These are phyloP conservation scores for Trachelus tabidus DNA, from an alignment of 2,888 invertebrate species.

Conservation along the genomic window DNA sequence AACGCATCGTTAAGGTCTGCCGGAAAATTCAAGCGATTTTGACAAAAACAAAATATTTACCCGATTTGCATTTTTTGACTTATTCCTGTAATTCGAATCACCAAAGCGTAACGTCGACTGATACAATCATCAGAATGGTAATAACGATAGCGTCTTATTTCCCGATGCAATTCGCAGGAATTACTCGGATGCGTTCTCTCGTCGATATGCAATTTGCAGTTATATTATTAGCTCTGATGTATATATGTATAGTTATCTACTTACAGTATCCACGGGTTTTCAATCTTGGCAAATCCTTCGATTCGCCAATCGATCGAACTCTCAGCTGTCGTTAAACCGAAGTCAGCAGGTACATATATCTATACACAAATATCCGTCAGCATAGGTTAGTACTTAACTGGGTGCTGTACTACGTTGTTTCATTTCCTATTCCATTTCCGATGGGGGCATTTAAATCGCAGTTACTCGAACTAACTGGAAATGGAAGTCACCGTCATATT, in stretches of 20 bases:
- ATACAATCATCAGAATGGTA: neutral
- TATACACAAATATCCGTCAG: neutral
- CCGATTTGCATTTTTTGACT: neutral
- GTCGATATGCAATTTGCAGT: neutral
- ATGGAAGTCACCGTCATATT: slow-evolving; percentile 27
- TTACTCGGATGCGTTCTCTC: neutral
- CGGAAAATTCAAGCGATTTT: neutral
- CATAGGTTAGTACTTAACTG: neutral
- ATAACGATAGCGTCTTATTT: neutral
- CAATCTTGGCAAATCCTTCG: neutral
- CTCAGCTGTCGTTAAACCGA: neutral
- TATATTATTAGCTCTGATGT: neutral
- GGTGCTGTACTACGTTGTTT: slow-evolving; percentile 47
- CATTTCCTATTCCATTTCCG: slow-evolving; percentile 63
- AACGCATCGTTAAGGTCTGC: neutral
- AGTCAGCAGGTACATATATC: neutral
- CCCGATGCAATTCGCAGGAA: neutral
- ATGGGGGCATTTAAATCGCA: slow-evolving; percentile 59
- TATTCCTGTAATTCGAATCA: neutral
- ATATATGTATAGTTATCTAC: neutral
- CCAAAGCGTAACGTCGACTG: neutral
- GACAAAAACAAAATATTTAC: neutral
- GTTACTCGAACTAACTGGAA: slow-evolving; percentile 39
- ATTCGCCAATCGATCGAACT: neutral
- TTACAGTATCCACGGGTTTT: neutral